phyloP scores from a whole-genome alignment of 2,888 invertebrate species.

The Aquatica leii region DNA sequence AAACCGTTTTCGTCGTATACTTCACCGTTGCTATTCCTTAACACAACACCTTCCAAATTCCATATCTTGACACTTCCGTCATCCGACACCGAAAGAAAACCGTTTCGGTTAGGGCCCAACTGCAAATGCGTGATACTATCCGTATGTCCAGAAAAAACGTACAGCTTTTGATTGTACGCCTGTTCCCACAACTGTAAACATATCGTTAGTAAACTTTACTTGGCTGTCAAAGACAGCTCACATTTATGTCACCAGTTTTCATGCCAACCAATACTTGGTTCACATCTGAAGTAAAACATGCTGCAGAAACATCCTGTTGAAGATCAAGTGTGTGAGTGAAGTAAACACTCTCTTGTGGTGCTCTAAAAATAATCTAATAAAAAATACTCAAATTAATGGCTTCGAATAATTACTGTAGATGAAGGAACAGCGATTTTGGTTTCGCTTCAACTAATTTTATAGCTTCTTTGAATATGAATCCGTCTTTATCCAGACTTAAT shows the following conservation, averaged over 20 bases:
- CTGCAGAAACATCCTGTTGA: slow-evolving; percentile 65
- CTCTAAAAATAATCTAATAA: slow-evolving; percentile 35
- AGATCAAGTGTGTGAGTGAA: slow-evolving; percentile 65
- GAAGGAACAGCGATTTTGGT: slow-evolving; percentile 67
- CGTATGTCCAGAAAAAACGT: slow-evolving; percentile 62
- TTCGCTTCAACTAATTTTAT: slow-evolving; percentile 62
- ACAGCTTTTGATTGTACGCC: slow-evolving; percentile 64
- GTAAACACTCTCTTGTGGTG: slow-evolving; percentile 46
- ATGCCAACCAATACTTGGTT: slow-evolving; percentile 63
- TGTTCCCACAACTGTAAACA: slow-evolving; percentile 68
- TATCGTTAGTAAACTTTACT: neutral
- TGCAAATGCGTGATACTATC: slow-evolving; percentile 64
- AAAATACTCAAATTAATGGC: neutral
- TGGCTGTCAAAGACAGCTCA: too few relatives aligned
- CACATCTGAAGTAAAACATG: slow-evolving; percentile 64
- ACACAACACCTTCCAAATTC: slow-evolving; percentile 59
- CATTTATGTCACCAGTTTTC: slow-evolving; percentile 61
- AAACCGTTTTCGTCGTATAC: slow-evolving; percentile 44
- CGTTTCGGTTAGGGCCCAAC: slow-evolving; percentile 63
- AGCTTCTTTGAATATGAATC: slow-evolving; percentile 67
- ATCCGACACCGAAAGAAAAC: slow-evolving; percentile 67
- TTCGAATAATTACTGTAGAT: slow-evolving; percentile 64
- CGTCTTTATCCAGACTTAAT: slow-evolving; percentile 69
- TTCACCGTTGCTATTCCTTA: slow-evolving; percentile 35
- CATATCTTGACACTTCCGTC: slow-evolving; percentile 69